Conservation (phyloP, 2,888 invertebrate species). For the Rhogogaster chlorosoma region DNA sequence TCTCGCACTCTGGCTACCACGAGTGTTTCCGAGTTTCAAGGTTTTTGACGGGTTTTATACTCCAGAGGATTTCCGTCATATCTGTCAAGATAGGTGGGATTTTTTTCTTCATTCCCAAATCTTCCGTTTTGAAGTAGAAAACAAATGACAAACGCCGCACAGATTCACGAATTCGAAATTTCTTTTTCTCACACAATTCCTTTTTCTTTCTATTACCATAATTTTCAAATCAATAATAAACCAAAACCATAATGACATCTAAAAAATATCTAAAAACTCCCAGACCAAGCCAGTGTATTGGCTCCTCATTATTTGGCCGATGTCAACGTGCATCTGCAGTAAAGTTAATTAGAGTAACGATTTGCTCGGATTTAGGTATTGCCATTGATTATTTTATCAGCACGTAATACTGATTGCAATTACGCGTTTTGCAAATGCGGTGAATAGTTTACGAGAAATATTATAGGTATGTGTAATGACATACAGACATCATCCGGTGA, state of each 20-base stretch:
- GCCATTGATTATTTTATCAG: slow-evolving; percentile 43
- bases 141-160: not conserved
- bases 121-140: not conserved
- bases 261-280: not conserved
- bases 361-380: slow-evolving; percentile 6
- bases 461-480: not conserved
- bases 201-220: not conserved
- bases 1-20: slow-evolving; percentile 14
- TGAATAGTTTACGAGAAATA: not conserved
- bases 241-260: not conserved
- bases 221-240: not conserved
- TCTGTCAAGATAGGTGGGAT: slow-evolving; percentile 25
- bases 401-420: slow-evolving; percentile 37
- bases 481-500: not conserved
- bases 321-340: slow-evolving; percentile 3
- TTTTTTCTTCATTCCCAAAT: slow-evolving; percentile 20
- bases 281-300: not conserved
- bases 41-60: slow-evolving; percentile 47
- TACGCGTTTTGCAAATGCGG: slow-evolving; percentile 24
- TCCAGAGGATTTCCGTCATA: slow-evolving; percentile 28
- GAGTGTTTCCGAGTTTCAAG: slow-evolving; percentile 51
- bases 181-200: not conserved
- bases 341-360: slow-evolving; percentile 32
- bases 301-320: not conserved
- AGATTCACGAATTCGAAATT: slow-evolving; percentile 4